Conservation (phyloP, 2,888 invertebrate genomes). For the Hydrotaea diabolus region DNA sequence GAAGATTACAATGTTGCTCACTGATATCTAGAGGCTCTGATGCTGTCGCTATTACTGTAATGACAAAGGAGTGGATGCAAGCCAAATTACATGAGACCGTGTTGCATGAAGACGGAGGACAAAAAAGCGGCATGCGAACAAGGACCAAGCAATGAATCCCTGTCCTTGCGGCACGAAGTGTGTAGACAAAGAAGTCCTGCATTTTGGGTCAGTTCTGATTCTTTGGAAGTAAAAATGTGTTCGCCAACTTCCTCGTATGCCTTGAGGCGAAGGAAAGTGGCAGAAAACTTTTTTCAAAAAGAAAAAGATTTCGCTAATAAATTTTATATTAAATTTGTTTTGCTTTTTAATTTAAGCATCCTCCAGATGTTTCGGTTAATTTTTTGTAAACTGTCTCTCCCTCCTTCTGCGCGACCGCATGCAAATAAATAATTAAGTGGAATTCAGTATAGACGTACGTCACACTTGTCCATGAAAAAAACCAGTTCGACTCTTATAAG, state of each 20-base stretch:
- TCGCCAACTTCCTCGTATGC: not conserved
- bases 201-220: not conserved
- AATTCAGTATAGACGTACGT: no score
- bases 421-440: no score
- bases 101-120: not conserved
- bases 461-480: no score
- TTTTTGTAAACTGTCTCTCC: not conserved
- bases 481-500: no score
- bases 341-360: not conserved
- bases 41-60: not conserved
- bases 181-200: not conserved
- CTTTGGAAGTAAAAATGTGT: not conserved
- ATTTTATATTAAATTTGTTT: not conserved
- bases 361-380: not conserved
- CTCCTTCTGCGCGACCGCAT: not conserved
- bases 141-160: not conserved
- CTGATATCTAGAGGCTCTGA: not conserved
- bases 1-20: not conserved
- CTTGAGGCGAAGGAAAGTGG: not conserved
- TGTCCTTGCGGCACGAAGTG: not conserved
- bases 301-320: not conserved
- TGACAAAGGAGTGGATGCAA: conserved; percentile 6
- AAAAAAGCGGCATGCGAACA: no score
- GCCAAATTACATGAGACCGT: not conserved
- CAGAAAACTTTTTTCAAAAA: not conserved